phyloP scores from a whole-genome alignment of 2,113 vertebrate genomes.

The Kobus ellipsiprymnus region DNA sequence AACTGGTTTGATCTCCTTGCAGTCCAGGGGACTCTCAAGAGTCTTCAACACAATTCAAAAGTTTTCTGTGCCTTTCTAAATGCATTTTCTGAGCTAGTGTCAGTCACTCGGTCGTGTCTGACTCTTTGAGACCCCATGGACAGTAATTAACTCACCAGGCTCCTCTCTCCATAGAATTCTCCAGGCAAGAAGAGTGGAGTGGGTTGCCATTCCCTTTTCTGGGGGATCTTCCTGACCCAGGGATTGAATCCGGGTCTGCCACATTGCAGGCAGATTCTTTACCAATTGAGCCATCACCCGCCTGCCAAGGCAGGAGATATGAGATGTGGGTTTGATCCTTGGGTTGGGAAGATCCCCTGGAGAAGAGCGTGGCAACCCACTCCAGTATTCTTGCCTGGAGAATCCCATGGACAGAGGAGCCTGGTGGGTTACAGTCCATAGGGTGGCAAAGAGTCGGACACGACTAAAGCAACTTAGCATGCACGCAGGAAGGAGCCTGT shows the following conservation, averaged over 20 bases:
- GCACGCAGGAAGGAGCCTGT: background rate
- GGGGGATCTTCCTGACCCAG: background rate
- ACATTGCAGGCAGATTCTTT: background rate
- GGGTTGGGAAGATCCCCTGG: background rate
- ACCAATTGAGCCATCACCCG: background rate
- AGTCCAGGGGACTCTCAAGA: background rate
- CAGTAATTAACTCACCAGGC: background rate
- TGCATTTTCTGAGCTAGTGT: background rate
- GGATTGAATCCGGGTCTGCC: background rate
- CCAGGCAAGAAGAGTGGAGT: background rate
- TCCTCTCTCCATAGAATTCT: background rate
- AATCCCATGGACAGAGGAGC: background rate
- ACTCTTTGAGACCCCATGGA: background rate
- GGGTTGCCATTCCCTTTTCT: background rate
- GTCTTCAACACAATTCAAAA: background rate
- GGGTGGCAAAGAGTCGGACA: background rate
- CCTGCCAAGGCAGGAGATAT: background rate
- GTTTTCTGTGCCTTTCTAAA: background rate
- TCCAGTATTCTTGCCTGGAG: background rate
- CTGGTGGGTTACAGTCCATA: background rate
- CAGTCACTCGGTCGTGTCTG: background rate
- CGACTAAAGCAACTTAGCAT: background rate
- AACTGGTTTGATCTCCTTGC: background rate
- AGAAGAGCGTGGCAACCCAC: background rate
- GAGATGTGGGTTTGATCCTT: background rate